These are phyloP conservation scores for Drosophila melanocephala DNA, from an alignment of 2,888 invertebrate genomes.

Conservation along the genomic window DNA sequence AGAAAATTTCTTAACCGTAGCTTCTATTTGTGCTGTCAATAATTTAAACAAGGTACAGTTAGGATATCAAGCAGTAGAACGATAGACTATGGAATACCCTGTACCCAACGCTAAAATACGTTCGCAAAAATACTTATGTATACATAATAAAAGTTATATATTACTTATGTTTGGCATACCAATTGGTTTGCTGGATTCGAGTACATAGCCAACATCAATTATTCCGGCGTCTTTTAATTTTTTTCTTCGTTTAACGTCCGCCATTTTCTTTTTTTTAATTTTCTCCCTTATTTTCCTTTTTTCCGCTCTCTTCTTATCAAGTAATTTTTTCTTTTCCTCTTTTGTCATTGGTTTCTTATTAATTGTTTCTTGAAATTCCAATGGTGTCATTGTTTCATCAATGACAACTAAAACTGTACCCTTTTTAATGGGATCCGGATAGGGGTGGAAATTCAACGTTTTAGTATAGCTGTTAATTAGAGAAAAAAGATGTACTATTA, in stretches of 20 bases:
- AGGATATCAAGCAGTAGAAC: not conserved
- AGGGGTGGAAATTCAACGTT: conserved; percentile 85
- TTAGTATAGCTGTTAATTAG: conserved; percentile 73
- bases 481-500: not conserved
- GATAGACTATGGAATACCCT: not conserved
- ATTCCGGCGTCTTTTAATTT: conserved; percentile 74
- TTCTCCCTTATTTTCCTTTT: conserved; percentile 75
- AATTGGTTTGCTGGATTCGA: conserved; percentile 71
- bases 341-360: conserved; percentile 73
- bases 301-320: conserved; percentile 57
- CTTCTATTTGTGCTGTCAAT: conserved; percentile 70
- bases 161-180: conserved; percentile 53
- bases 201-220: conserved; percentile 67
- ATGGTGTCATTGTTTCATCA: conserved; percentile 85
- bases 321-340: conserved; percentile 81
- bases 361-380: conserved; percentile 82
- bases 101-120: not conserved
- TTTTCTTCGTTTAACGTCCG: conserved; percentile 73
- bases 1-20: conserved; percentile 73
- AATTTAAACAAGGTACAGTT: conserved; percentile 1
- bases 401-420: conserved; percentile 86
- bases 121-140: not conserved
- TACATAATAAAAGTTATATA: not conserved
- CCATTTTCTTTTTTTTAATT: conserved; percentile 62
- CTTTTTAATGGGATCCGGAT: conserved; percentile 86